Conservation (phyloP, 1,140 invertebrate species). For the Danaus plexippus region DNA sequence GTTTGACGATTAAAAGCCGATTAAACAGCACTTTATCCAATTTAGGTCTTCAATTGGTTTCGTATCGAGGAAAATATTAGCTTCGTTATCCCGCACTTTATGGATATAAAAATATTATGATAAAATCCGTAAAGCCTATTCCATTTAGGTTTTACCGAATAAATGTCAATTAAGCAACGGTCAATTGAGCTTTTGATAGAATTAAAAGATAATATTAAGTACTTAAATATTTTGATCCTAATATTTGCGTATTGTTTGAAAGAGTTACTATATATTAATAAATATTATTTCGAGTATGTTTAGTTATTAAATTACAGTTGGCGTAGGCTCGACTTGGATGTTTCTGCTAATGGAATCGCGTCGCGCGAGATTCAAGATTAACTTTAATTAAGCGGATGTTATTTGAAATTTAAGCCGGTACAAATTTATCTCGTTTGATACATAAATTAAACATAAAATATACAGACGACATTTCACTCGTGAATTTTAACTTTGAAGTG, state of each 20-base stretch:
- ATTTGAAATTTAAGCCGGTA: constrained; percentile 40
- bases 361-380: constrained; percentile 46
- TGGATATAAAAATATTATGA: too few relatives aligned
- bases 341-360: constrained; percentile 48
- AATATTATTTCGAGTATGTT: too few relatives aligned
- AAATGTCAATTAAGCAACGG: too few relatives aligned
- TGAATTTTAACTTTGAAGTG: constrained; percentile 13
- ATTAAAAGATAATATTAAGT: background rate
- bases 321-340: constrained; percentile 11
- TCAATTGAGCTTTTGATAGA: too few relatives aligned
- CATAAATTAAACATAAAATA: constrained; percentile 25
- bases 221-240: background rate
- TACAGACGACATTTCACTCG: constrained; percentile 14
- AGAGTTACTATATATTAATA: too few relatives aligned
- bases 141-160: too few relatives aligned
- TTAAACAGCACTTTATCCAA: constrained; percentile 7
- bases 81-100: too few relatives aligned
- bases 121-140: too few relatives aligned
- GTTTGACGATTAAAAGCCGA: constrained; percentile 6
- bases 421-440: constrained; percentile 42
- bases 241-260: background rate
- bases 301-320: too few relatives aligned
- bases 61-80: too few relatives aligned
- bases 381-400: constrained; percentile 58
- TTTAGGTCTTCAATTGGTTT: background rate